phyloP scores from a whole-genome alignment of 1,140 invertebrate genomes.

The Anoplolepis gracilipes region DNA sequence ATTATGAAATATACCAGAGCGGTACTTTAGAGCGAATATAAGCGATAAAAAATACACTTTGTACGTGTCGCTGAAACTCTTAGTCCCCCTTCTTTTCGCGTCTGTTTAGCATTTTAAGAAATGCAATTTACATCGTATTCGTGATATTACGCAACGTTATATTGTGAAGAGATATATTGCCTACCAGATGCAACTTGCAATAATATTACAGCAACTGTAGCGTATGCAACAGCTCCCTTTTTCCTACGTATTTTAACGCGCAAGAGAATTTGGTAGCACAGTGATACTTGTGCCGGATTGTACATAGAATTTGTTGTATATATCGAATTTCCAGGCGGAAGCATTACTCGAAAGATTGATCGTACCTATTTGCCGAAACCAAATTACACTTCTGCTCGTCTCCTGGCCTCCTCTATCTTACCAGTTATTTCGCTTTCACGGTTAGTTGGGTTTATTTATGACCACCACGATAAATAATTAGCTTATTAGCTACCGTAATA shows the following conservation, averaged over 20 bases:
- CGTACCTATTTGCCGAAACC: constrained; percentile 76
- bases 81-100: constrained; percentile 32
- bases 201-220: constrained; percentile 52
- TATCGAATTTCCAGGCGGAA: constrained; percentile 63
- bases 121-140: constrained; percentile 46
- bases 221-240: constrained; percentile 32
- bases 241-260: constrained; percentile 54
- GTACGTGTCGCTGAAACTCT: constrained; percentile 49
- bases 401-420: constrained; percentile 59
- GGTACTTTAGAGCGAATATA: constrained; percentile 1
- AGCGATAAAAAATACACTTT: constrained; percentile 52
- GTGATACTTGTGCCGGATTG: background rate
- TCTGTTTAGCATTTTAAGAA: constrained; percentile 61
- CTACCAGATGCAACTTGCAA: constrained; percentile 45
- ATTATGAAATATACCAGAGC: constrained; percentile 37
- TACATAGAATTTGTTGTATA: constrained; percentile 48
- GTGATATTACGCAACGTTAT: constrained; percentile 49
- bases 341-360: constrained; percentile 78
- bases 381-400: constrained; percentile 71
- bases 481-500: constrained; percentile 68
- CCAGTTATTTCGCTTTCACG: constrained; percentile 40
- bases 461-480: constrained; percentile 69
- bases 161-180: constrained; percentile 41
- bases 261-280: constrained; percentile 22
- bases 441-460: constrained; percentile 64